Evolutionary conservation across 1,140 invertebrate genomes (phyloP).

Genomic region (Drosophila pachea): DNA sequence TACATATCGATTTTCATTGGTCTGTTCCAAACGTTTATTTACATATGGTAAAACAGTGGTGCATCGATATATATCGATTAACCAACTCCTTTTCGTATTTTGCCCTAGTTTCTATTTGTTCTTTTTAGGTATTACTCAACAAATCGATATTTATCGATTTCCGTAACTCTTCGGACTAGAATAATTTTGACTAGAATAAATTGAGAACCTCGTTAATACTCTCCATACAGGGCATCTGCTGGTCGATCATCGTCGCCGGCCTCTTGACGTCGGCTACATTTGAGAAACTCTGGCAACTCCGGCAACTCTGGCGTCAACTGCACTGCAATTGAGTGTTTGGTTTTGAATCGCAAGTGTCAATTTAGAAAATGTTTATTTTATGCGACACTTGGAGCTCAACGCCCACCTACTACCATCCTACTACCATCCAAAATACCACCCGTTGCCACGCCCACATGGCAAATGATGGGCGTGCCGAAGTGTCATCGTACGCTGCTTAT

Average conservation of each 20-base stretch:
- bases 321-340: slow-evolving; percentile 68
- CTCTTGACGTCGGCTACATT: slow-evolving; percentile 29
- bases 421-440: too few relatives aligned
- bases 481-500: slow-evolving; percentile 4
- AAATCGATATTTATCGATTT: not conserved
- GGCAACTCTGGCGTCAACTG: slow-evolving; percentile 15
- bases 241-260: slow-evolving; percentile 24
- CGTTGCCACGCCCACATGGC: slow-evolving; percentile 39
- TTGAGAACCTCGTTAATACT: too few relatives aligned
- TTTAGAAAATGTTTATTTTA: slow-evolving; percentile 76
- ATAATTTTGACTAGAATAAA: not conserved
- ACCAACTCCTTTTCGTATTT: too few relatives aligned
- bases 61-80: too few relatives aligned
- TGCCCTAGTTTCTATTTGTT: too few relatives aligned
- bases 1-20: too few relatives aligned
- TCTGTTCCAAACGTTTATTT: too few relatives aligned
- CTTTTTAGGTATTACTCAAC: not conserved
- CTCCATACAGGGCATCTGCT: not conserved
- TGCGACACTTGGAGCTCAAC: slow-evolving; percentile 46
- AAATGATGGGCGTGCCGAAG: slow-evolving; percentile 11
- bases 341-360: slow-evolving; percentile 75
- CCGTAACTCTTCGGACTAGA: not conserved
- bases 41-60: too few relatives aligned
- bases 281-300: slow-evolving; percentile 7
- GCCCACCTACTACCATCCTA: not conserved